Percentiles rank a stretch among this genome's conserved stretches.
Evolutionary conservation across 1,140 invertebrate genomes (phyloP).

Genomic region (Bombus consobrinus): DNA sequence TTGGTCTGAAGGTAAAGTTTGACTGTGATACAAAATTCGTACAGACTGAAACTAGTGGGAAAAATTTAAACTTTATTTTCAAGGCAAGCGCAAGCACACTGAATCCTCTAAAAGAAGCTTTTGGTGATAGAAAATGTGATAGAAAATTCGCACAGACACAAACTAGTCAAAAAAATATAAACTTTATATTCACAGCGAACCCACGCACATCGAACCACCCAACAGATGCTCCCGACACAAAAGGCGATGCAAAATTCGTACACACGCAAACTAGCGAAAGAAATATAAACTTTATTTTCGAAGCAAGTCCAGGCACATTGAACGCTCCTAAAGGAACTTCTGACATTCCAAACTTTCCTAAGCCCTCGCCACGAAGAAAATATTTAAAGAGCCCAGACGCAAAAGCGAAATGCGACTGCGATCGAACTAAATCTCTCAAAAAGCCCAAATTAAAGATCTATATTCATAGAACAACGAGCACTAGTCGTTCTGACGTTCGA

Average conservation of each 20-base stretch:
- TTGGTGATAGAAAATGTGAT: no score
- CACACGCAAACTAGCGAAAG: no score
- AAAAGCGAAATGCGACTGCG: no score
- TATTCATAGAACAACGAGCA: constrained; percentile 10
- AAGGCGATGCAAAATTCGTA: no score
- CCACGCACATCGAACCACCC: no score
- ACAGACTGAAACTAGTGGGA: not conserved
- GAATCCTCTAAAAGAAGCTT: not conserved
- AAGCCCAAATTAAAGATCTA: constrained; percentile 34
- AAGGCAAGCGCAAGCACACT: no score
- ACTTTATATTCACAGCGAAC: not conserved
- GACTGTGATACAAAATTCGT: not conserved
- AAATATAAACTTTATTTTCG: not conserved
- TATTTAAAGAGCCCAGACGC: no score
- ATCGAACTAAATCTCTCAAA: not conserved
- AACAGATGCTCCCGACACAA: no score
- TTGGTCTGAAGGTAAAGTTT: not conserved
- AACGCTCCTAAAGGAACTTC: not conserved
- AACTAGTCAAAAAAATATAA: no score
- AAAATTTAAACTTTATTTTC: not conserved
- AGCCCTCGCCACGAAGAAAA: not conserved
- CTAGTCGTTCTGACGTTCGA: not conserved
- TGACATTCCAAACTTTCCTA: not conserved
- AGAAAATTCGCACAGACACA: no score
- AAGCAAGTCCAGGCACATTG: no score